Conservation (phyloP, 2,797 vertebrate species). For the Gallinago nigripennis region DNA sequence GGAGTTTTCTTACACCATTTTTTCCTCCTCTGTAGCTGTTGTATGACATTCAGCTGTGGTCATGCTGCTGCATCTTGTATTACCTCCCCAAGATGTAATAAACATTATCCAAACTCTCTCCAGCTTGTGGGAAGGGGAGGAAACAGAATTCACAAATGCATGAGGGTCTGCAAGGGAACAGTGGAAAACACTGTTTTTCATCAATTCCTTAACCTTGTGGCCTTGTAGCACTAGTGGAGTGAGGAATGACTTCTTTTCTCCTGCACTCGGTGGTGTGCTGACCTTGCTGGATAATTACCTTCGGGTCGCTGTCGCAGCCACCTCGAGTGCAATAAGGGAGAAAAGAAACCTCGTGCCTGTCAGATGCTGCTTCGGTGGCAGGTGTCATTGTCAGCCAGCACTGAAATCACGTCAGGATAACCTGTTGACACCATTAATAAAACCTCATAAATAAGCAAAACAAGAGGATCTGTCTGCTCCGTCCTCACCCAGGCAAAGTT, state of each 20-base stretch:
- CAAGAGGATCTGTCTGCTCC: accelerated
- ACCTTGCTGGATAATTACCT: constrained; percentile 53
- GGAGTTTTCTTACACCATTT: not conserved
- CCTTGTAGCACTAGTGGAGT: not conserved
- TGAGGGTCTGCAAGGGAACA: not conserved
- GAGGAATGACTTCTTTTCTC: not conserved
- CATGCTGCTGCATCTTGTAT: not conserved
- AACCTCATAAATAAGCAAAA: not conserved
- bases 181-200: not conserved
- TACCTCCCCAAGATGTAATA: not conserved
- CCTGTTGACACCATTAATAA: not conserved
- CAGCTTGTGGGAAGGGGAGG: not conserved
- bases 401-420: not conserved
- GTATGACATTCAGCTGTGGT: not conserved
- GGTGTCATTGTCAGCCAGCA: not conserved
- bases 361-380: not conserved
- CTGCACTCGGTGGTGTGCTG: not conserved
- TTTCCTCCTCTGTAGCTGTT: not conserved
- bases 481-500: not conserved
- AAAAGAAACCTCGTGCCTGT: not conserved
- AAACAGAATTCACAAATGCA: not conserved
- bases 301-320: not conserved
- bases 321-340: not conserved
- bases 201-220: constrained; percentile 24
- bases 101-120: not conserved